Percentiles rank a stretch among this genome's conserved stretches.
Conservation (phyloP, 2,888 invertebrate genomes). For the Zaprionus obscuricornis region DNA sequence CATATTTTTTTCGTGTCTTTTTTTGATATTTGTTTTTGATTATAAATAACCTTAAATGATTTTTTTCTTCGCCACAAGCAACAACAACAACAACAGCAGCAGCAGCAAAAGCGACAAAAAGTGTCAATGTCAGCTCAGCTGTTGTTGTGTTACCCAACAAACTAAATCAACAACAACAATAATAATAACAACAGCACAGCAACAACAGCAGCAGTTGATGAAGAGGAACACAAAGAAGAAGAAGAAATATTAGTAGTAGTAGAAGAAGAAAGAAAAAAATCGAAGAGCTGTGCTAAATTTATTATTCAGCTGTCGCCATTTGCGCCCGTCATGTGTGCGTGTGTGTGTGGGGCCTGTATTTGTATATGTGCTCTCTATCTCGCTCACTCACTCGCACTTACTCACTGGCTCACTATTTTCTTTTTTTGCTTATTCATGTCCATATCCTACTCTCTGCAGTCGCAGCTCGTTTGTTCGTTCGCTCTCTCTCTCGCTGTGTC, state of each 20-base stretch:
- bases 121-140: constrained; percentile 77
- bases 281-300: constrained; percentile 74
- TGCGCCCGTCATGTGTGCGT: constrained; percentile 24
- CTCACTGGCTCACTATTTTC: too few relatives aligned
- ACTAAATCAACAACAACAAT: constrained; percentile 8
- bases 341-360: constrained; percentile 32
- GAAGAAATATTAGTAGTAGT: too few relatives aligned
- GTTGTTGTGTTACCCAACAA: constrained; percentile 48
- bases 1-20: too few relatives aligned
- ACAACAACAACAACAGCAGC: too few relatives aligned
- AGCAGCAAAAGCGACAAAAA: constrained; percentile 53
- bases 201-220: not conserved
- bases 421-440: too few relatives aligned
- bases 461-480: constrained; percentile 14
- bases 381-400: too few relatives aligned
- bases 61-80: constrained; percentile 54
- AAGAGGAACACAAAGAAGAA: constrained; percentile 42
- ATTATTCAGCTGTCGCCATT: constrained; percentile 67
- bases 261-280: constrained; percentile 48
- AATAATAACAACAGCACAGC: constrained; percentile 14
- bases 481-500: constrained; percentile 22
- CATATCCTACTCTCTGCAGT: too few relatives aligned
- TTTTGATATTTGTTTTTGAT: constrained; percentile 39
- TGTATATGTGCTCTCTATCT: constrained; percentile 32
- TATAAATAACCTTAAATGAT: constrained; percentile 73